These are phyloP conservation scores for Hystrix cristata DNA, from an alignment of 2,113 vertebrate genomes.

Conservation along the genomic window DNA sequence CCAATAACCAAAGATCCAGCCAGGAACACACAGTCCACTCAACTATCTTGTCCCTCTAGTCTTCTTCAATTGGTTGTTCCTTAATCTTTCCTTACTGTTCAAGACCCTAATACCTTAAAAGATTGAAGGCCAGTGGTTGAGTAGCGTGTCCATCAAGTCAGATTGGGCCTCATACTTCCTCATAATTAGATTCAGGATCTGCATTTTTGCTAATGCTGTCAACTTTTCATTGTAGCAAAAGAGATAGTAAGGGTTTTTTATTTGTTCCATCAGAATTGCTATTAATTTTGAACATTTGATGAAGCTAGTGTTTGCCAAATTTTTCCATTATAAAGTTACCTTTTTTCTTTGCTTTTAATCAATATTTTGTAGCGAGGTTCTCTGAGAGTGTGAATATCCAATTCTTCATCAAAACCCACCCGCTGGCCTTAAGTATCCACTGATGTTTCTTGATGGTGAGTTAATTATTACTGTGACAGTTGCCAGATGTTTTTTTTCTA, in stretches of 20 bases:
- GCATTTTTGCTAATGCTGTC: not conserved
- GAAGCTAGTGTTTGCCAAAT: not conserved
- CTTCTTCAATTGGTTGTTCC: not conserved
- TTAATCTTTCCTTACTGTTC: not conserved
- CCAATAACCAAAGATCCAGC: not conserved
- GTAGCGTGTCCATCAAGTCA: not conserved
- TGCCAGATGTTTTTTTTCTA: not conserved
- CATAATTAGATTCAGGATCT: not conserved
- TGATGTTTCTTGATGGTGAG: constrained; percentile 23
- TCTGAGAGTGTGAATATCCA: constrained; percentile 11
- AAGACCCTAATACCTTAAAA: not conserved
- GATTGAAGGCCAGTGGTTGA: not conserved
- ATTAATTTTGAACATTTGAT: not conserved
- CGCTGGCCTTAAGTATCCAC: not conserved
- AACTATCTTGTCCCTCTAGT: not conserved
- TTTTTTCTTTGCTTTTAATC: constrained; percentile 17
- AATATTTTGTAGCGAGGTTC: not conserved
- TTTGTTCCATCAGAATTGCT: not conserved
- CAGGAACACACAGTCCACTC: not conserved
- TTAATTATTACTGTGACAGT: not conserved
- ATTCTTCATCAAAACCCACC: not conserved
- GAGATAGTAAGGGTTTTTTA: not conserved
- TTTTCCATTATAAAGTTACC: constrained; percentile 2
- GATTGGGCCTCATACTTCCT: not conserved
- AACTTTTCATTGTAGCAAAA: not conserved